A percentile compares a stretch with the other conserved stretches of the same genome.
phyloP scores from a whole-genome alignment of 2,888 invertebrate genomes.

The Crematogaster levior region DNA sequence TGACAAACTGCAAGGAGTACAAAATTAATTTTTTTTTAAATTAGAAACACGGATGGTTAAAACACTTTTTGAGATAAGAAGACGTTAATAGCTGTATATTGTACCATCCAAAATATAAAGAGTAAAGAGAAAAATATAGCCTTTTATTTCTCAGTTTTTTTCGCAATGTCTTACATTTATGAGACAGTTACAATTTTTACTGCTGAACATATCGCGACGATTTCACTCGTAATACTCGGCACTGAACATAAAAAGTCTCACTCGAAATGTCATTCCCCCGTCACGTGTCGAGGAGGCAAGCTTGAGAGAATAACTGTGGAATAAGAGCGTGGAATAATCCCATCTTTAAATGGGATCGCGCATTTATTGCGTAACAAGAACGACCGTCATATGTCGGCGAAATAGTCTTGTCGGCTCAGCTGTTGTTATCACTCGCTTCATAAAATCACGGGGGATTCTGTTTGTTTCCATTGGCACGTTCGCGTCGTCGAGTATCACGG shows the following conservation, averaged over 20 bases:
- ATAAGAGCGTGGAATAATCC: constrained; percentile 6
- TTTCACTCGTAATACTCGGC: constrained; percentile 24
- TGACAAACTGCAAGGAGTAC: too few relatives aligned
- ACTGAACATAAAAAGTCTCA: constrained; percentile 8
- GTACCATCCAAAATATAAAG: neutral
- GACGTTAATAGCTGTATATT: neutral
- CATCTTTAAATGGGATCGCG: constrained; percentile 12
- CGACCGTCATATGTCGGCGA: neutral
- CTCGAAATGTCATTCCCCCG: neutral
- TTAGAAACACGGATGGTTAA: neutral
- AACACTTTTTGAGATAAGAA: neutral
- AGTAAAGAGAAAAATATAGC: too few relatives aligned
- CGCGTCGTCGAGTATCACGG: neutral
- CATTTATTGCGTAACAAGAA: constrained; percentile 16
- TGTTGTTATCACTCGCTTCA: constrained; percentile 28
- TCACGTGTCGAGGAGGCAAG: neutral
- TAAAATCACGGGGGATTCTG: constrained; percentile 3
- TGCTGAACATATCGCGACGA: constrained; percentile 1
- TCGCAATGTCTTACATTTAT: constrained; percentile 12
- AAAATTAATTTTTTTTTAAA: neutral
- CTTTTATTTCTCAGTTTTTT: neutral
- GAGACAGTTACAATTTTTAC: constrained; percentile 22
- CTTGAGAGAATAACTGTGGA: neutral
- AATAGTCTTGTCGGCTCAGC: constrained; percentile 6
- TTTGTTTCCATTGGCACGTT: constrained; percentile 25